Evolutionary conservation across 1,140 invertebrate species (phyloP), one percentile per base, ranked within the genome.

Genomic region (Drosophila oshimai): DNA sequence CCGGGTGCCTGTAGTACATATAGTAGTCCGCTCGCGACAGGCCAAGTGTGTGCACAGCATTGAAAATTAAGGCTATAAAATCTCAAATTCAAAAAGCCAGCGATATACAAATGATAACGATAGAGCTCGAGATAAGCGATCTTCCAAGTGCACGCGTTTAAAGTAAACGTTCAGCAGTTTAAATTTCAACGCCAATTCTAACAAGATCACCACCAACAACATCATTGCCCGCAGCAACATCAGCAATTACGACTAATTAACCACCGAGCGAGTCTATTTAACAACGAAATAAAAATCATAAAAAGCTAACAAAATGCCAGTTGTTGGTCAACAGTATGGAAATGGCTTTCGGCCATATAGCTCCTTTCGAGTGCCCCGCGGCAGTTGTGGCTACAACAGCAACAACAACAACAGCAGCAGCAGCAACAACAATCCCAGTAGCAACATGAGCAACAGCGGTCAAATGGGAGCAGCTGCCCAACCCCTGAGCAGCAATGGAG

Each of bases 271-370:
- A 72, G 18, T 31, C 34, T 33, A 73, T 46, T 64, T 20, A 73
- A 49, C 41, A 77, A 51, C 29, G 58, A 74, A 68, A 26, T 29
- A 64, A 45, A 76, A 36, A 57, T 20, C 47, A 68, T 17, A 29
- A 51, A 72, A 55, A 88, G 55, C 68, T 55, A 64, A 75, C 57
- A 89, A 90, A 91, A 91, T 91, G 90, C 87, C 90, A 46, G 77
- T 90, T 55, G 77, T 89, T 26, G 88, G 90, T 68, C 86, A 90
- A 71, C 88, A 90, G 53, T 86, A 88, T 36, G 74, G 79, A 28
- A 86, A 75, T 41, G 79, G 81, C 50, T 86, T 80, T 49, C 71
- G 90, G 67, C 90, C 90, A 17, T 91, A 91, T 15, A 91, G 90
- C 74, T 91, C 90, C 39, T 91, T 91, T 75, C 74, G 90, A 73